Base-by-base conservation (phyloP, 2,797 vertebrate species). In the Sitta carolinensis region DNA sequence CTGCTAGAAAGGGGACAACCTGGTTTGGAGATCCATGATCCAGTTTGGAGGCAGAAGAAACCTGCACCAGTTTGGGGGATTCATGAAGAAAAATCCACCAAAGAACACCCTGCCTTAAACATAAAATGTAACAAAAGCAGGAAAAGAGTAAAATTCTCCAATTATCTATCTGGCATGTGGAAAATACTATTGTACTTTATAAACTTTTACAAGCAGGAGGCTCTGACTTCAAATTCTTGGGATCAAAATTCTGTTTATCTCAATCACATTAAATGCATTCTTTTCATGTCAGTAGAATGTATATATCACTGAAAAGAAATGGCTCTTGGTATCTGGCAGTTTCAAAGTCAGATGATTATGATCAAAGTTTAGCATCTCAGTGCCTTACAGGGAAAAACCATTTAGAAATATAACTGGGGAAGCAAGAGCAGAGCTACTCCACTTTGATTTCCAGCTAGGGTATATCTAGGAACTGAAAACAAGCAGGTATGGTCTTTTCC, bases 321-420 rank as follows among this genome's bases (percentile, higher is more conserved):
- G 15, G 43, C 38, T 94, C 92, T 96, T 86, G 68, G 51, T 95
- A 91, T 90, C 84, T 92, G 45, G 51, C 0, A 8, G 27, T 87
- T 97, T 95, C 66, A 80, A 92, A 90, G 76, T 91, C 76, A 90
- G 92, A 63, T 90, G 70, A 76, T 90, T 93, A 88, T 45, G 76
- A 87, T 88, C 64, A 97, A 96, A 95, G 51, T 86, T 79, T 87
- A 88, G 42, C 58, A 93, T 87, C 62, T 64, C 70, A 9, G 45
- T 3, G 11, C 74, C 94, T 96, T 91, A 90, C 38, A 87, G 48
- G 82, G 63, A 93, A 96, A 96, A 96, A 51, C 70, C 90, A 93
- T 94, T 73, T 94, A 74, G 47, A 94, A 92, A 45, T 47, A 69
- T 19, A 81, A 75, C 0, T 3, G 64, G 77, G 87, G 52, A 85